phyloP scores from a whole-genome alignment of 23 tunicate species.

The Diplosoma virens region DNA sequence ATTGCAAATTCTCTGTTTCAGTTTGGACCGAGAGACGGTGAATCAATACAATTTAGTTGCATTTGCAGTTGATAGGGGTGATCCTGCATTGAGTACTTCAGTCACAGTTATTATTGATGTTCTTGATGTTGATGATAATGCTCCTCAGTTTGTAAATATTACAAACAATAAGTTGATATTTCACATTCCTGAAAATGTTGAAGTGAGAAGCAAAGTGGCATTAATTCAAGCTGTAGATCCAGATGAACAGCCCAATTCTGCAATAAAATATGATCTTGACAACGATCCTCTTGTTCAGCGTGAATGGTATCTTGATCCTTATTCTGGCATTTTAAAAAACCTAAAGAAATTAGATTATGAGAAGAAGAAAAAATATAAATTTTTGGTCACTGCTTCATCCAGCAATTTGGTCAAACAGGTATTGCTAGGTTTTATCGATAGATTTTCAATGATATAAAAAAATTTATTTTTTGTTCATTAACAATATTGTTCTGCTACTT shows the following conservation, averaged over 20 bases:
- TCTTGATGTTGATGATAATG: conserved; percentile 86
- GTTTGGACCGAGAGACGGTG: conserved; percentile 79
- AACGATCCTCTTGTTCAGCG: conserved; percentile 43
- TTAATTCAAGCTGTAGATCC: conserved; percentile 71
- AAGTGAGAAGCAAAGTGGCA: conserved; percentile 47
- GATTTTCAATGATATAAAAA: too few relatives aligned
- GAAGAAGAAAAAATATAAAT: conserved; percentile 52
- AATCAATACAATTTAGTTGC: conserved; percentile 55
- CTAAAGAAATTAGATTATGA: conserved; percentile 77
- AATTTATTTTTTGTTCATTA: too few relatives aligned
- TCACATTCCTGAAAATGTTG: conserved; percentile 56
- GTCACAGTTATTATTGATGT: conserved; percentile 58
- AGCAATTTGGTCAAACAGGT: conserved; percentile 68
- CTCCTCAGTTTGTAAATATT: conserved; percentile 68
- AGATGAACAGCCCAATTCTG: conserved; percentile 54
- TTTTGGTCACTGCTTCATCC: conserved; percentile 69
- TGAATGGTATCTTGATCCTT: conserved; percentile 45
- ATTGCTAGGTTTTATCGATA: too few relatives aligned
- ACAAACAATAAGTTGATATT: conserved; percentile 32
- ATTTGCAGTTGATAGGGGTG: conserved; percentile 69
- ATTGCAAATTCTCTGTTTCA: too few relatives aligned
- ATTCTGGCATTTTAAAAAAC: conserved; percentile 67
- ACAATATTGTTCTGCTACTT: too few relatives aligned
- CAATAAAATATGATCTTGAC: conserved; percentile 50
- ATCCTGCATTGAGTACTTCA: conserved; percentile 41